Percentiles rank a stretch among this genome's conserved stretches.
Conservation (phyloP, 2,888 invertebrate genomes). For the Rhamnusium bicolor region DNA sequence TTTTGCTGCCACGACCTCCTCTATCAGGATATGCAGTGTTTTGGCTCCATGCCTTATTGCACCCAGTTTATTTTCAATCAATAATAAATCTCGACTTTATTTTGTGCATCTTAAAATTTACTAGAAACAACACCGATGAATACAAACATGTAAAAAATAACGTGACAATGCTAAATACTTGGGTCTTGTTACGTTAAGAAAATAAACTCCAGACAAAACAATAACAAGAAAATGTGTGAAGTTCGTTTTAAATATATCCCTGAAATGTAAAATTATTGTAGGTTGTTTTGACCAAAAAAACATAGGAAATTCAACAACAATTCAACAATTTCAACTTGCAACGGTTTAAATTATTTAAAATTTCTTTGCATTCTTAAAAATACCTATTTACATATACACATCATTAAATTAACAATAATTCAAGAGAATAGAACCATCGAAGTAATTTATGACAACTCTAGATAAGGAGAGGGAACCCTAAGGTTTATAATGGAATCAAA, state of each 20-base stretch:
- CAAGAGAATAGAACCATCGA: too few species aligned
- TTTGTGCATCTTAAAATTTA: constrained; percentile 26
- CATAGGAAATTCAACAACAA: too few species aligned
- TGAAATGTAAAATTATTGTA: background rate
- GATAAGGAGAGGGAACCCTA: too few species aligned
- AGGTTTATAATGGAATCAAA: too few species aligned
- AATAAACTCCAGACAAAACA: constrained; percentile 24
- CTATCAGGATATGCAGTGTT: constrained; percentile 56
- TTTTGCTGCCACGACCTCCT: constrained; percentile 62
- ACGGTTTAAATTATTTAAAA: too few species aligned
- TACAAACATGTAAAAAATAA: constrained; percentile 9
- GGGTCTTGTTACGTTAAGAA: constrained; percentile 12
- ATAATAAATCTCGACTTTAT: constrained; percentile 57
- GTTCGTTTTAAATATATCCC: background rate
- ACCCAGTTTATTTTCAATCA: constrained; percentile 58
- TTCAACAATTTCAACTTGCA: too few species aligned
- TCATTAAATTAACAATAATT: too few species aligned
- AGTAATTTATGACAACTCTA: too few species aligned
- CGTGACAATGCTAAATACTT: constrained; percentile 18
- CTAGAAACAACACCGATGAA: background rate
- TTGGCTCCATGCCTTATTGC: constrained; percentile 55
- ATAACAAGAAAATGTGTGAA: constrained; percentile 7
- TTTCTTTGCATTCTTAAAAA: too few species aligned
- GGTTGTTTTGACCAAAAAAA: too few species aligned
- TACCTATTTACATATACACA: too few species aligned